Evolutionary conservation across 1,140 invertebrate genomes (phyloP).

Genomic region (Cydia pomonella): DNA sequence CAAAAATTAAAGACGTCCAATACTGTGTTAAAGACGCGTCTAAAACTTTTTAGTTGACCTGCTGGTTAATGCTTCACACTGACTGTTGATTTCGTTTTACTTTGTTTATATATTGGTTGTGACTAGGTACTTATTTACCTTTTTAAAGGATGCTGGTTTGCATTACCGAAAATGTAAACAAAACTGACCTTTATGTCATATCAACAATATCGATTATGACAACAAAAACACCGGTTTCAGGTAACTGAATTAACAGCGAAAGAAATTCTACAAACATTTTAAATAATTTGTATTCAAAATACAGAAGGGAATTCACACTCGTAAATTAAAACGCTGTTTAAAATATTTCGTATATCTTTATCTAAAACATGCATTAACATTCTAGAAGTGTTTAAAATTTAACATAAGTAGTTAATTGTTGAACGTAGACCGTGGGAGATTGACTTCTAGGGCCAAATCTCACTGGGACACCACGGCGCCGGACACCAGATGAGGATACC

Average conservation of each 20-base stretch:
- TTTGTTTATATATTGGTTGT: background rate
- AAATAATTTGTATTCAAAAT: background rate
- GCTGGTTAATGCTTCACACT: background rate
- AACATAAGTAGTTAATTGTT: background rate
- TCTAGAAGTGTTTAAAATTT: constrained; percentile 8
- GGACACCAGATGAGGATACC: too few species aligned
- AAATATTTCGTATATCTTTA: too few species aligned
- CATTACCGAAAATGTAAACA: constrained; percentile 11
- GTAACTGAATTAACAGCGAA: background rate
- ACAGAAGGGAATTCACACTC: background rate
- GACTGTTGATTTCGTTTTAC: background rate
- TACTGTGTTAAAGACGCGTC: background rate
- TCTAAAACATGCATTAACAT: background rate
- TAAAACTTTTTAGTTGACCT: background rate
- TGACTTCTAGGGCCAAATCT: too few species aligned
- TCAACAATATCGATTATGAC: background rate
- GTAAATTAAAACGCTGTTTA: too few species aligned
- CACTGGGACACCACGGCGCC: too few species aligned
- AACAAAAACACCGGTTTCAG: background rate
- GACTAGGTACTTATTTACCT: background rate
- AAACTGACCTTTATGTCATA: background rate
- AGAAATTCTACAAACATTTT: background rate
- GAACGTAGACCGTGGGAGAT: too few species aligned
- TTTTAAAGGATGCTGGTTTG: background rate
- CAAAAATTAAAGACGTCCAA: too few species aligned